Percentiles rank a stretch among this genome's conserved stretches.
Evolutionary conservation across 1,140 invertebrate species (phyloP).

Genomic region (Steinernema khuongi): DNA sequence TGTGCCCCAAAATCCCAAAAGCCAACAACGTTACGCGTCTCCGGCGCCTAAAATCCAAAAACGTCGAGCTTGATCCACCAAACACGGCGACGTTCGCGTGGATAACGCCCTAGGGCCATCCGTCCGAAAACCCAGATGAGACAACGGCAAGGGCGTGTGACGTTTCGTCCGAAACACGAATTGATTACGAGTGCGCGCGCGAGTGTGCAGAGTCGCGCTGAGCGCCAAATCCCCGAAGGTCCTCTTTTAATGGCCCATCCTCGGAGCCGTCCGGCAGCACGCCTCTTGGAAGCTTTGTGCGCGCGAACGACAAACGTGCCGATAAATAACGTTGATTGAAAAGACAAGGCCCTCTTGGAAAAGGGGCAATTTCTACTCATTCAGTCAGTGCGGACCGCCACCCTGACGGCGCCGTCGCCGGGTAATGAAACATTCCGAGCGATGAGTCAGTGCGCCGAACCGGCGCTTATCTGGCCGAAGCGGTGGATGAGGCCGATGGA

Average conservation of each 20-base stretch:
- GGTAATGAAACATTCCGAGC: no score
- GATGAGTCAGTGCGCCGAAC: no score
- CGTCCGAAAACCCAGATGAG: not conserved
- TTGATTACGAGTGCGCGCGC: not conserved
- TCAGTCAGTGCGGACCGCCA: no score
- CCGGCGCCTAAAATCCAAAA: no score
- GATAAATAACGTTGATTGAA: slow-evolving; percentile 17
- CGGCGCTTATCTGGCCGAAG: no score
- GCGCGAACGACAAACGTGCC: not conserved
- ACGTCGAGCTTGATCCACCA: no score
- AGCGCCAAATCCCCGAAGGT: not conserved
- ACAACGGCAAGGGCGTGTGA: not conserved
- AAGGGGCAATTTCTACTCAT: no score
- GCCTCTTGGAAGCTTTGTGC: not conserved
- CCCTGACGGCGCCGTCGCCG: no score
- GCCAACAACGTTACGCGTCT: no score
- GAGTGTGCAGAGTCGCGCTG: not conserved
- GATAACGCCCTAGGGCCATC: not conserved
- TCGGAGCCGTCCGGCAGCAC: not conserved
- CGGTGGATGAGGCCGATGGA: no score
- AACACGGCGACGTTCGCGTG: not conserved
- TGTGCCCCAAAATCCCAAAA: no score
- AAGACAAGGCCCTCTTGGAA: no score
- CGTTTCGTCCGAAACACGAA: not conserved
- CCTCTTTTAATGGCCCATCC: not conserved